A percentile compares a stretch with the other conserved stretches of the same genome.
Evolutionary conservation across 2,113 vertebrate genomes (phyloP).

Genomic region (Pontoporia blainvillei): DNA sequence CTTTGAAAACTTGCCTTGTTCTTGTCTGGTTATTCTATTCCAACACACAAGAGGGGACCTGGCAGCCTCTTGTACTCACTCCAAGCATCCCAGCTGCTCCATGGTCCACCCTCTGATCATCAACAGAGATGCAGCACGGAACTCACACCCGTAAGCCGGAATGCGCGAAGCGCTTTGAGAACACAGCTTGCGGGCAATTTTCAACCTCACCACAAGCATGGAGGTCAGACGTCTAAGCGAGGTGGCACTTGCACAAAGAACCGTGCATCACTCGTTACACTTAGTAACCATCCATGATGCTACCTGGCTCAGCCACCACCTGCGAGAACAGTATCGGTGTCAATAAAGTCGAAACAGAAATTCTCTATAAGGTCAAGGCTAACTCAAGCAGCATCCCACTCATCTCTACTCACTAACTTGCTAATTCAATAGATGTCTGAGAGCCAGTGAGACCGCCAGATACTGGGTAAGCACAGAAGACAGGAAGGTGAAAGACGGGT

Average conservation of each 20-base stretch:
- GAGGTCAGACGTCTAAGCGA: not conserved
- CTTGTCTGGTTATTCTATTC: not conserved
- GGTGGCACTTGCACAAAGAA: not conserved
- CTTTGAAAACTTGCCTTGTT: constrained; percentile 40
- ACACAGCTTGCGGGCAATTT: not conserved
- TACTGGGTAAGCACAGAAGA: not conserved
- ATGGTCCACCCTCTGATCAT: accelerated
- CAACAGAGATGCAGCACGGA: not conserved
- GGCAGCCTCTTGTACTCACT: not conserved
- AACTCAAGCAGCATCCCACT: not conserved
- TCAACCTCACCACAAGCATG: not conserved
- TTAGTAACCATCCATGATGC: not conserved
- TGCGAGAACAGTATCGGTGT: not conserved
- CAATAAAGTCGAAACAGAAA: not conserved
- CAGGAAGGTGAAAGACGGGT: not conserved
- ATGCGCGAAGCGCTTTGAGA: accelerated
- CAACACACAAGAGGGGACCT: not conserved
- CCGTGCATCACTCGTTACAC: not conserved
- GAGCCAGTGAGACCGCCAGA: not conserved
- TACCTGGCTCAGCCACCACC: not conserved
- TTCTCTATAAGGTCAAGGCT: not conserved
- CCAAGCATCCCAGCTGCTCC: not conserved
- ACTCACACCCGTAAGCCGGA: not conserved
- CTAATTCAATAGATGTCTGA: not conserved
- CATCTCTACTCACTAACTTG: not conserved